Evolutionary conservation across 2,797 vertebrate genomes (phyloP), one percentile per base, ranked within the genome.

Genomic region (Sebastes itinus): DNA sequence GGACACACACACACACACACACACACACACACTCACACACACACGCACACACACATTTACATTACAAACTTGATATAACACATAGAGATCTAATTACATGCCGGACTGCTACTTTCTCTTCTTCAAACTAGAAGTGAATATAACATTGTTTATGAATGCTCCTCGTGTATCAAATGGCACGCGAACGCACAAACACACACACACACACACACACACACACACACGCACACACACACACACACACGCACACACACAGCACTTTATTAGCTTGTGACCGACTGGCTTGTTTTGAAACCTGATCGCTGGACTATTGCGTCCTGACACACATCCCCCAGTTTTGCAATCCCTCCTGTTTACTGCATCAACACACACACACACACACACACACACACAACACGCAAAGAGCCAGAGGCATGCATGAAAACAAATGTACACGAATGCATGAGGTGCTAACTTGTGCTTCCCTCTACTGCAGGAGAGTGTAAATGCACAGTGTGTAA

Each of bases 201-300:
- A 59, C 18, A 49, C 42, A 76, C 49, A 67, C 49, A 33, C 52
- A 76, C 46, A 60, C 56, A 66, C 7, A 33, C 52, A 76, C 30
- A 63, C 56, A 67, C 9, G 63, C 5, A 56, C 32, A 55, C 52
- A 28, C 55, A 54, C 18, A 65, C 33, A 75, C 28, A 63, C 23
- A 64, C 73, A 58, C 42, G 63, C 56, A 67, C 9, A 61, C 23
- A 64, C 73, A 58, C 42, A 66, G 52, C 25, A 75, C 49, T 61
- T 67, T 28, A 49, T 20, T 25, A 59, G 35, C 23, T 87, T 81
- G 80, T 88, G 86, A 88, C 87, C 5, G 4, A 59, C 59, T 14
- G 56, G 30, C 83, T 89, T 93, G 92, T 93, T 93, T 92, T 93
- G 93, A 92, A 94, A 94, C 82, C 18, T 72, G 88, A 94, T 63